Percentiles rank a stretch among this genome's conserved stretches.
phyloP scores from a whole-genome alignment of 2,888 invertebrate species.

The Mesorhabditis sp. region DNA sequence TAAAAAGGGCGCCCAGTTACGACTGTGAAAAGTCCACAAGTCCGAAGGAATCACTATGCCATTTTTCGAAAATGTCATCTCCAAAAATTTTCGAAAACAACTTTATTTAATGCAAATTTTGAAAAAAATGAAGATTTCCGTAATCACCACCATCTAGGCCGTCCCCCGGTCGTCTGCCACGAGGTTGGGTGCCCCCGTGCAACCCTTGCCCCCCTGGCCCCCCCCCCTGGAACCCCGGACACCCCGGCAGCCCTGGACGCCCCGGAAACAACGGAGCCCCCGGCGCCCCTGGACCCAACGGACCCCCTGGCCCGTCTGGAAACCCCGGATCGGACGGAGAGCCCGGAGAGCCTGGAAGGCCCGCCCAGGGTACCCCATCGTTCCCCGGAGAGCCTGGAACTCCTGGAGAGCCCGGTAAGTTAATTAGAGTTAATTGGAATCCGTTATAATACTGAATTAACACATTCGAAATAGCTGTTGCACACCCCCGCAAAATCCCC shows the following conservation, averaged over 20 bases:
- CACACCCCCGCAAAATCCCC: no score
- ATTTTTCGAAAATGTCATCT: no score
- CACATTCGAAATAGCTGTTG: no score
- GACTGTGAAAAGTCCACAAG: no score
- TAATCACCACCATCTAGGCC: neutral
- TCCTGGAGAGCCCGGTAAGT: slow-evolving; percentile 45
- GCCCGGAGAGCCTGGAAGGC: slow-evolving; percentile 47
- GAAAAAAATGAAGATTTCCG: no score
- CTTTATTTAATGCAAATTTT: no score
- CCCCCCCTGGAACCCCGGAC: slow-evolving; percentile 37
- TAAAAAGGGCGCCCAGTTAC: no score
- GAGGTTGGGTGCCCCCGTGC: slow-evolving; percentile 56
- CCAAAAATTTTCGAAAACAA: no score
- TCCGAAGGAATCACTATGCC: no score
- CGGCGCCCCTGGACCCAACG: slow-evolving; percentile 42
- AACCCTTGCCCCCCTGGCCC: slow-evolving; percentile 56
- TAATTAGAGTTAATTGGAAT: neutral
- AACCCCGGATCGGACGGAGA: slow-evolving; percentile 45
- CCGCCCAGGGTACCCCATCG: slow-evolving; percentile 44
- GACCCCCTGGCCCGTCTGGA: slow-evolving; percentile 45
- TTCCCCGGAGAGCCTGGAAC: slow-evolving; percentile 54
- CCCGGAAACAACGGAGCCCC: slow-evolving; percentile 46
- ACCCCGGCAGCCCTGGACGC: slow-evolving; percentile 51
- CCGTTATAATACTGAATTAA: neutral
- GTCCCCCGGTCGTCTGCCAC: slow-evolving; percentile 57